Base-by-base conservation (phyloP, 2,888 invertebrate species). In the Palloptera scutellata region DNA sequence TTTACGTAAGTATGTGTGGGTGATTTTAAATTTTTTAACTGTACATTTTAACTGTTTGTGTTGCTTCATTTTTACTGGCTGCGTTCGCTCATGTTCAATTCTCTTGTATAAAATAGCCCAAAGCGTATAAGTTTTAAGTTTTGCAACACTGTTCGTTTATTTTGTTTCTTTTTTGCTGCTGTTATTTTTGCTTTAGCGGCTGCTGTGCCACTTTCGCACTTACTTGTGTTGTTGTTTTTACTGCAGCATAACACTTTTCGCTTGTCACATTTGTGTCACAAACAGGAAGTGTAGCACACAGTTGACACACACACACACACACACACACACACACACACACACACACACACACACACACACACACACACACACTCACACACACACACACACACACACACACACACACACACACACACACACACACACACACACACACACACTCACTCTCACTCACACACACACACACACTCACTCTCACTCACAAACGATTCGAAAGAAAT, bases 251-350 rank as follows among this genome's bases (percentile, higher is more conserved):
- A 75, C 77, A 79, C 75, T 80, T 80, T 79, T 79, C 77, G 74
- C 78, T 76, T 80, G 80, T 80, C 80, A 79, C 78, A 80, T 80
- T 80, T 80, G 77, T 80, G 80, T 80, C 78, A 72, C 77, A 78
- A 79, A 78, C 79, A 80, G 80, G 79, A 79, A 75, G 76, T 55
- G 66, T n/a, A 48, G 48, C n/a, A 5, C 13, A 48, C 15, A 15
- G n/a, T 48, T 15, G 15, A 48, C 0, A 5, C 48, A 48, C 5
- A 13, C 48, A 48, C n/a, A 13, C 48, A 15, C 4, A 13, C 12
- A 48, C 6, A 30, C 30, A 30, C 30, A 64, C 68, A 57, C n/a
- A n/a, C n/a, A n/a, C n/a, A n/a, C n/a, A 48, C 0, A 5, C 48
- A 48, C 5, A 13, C 48, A 48, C n/a, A 13, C 48, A 15, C 4